phyloP scores from a whole-genome alignment of 2,888 invertebrate genomes.

The Ornithoptera priamus region DNA sequence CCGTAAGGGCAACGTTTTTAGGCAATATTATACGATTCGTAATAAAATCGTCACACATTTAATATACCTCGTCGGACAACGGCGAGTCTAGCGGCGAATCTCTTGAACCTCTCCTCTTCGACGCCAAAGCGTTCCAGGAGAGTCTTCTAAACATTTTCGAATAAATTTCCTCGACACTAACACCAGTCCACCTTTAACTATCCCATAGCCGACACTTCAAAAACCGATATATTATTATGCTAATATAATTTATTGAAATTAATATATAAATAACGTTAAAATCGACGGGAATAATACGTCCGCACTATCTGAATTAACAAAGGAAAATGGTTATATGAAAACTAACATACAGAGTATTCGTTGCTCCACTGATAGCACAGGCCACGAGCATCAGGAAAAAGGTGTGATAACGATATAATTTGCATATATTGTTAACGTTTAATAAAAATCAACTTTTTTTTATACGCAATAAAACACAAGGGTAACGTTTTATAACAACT shows the following conservation, averaged over 20 bases:
- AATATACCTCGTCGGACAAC: slow-evolving; percentile 45
- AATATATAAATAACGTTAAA: slow-evolving; percentile 32
- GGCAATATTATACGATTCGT: slow-evolving; percentile 32
- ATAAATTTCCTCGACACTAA: slow-evolving; percentile 18
- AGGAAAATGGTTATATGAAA: slow-evolving; percentile 70
- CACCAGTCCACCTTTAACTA: neutral
- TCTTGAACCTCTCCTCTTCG: slow-evolving; percentile 46
- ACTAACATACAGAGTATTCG: slow-evolving; percentile 44
- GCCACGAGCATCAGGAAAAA: slow-evolving; percentile 60
- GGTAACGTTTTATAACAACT: too few relatives aligned
- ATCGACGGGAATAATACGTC: slow-evolving; percentile 49
- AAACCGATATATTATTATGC: slow-evolving; percentile 23
- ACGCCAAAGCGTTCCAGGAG: slow-evolving; percentile 26
- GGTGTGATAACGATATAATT: slow-evolving; percentile 58
- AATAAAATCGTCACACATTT: slow-evolving; percentile 7
- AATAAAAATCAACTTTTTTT: slow-evolving; percentile 4
- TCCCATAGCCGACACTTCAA: slow-evolving; percentile 6
- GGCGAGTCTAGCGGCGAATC: slow-evolving; percentile 48
- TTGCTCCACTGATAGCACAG: slow-evolving; percentile 54
- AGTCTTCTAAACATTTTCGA: slow-evolving; percentile 34
- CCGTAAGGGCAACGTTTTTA: slow-evolving; percentile 43
- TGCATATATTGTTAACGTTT: slow-evolving; percentile 37
- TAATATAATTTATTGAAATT: slow-evolving; percentile 12
- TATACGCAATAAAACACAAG: neutral
- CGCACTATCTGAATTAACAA: slow-evolving; percentile 60